Conservation (phyloP, 1,140 invertebrate species). For the Cotesia vestalis region DNA sequence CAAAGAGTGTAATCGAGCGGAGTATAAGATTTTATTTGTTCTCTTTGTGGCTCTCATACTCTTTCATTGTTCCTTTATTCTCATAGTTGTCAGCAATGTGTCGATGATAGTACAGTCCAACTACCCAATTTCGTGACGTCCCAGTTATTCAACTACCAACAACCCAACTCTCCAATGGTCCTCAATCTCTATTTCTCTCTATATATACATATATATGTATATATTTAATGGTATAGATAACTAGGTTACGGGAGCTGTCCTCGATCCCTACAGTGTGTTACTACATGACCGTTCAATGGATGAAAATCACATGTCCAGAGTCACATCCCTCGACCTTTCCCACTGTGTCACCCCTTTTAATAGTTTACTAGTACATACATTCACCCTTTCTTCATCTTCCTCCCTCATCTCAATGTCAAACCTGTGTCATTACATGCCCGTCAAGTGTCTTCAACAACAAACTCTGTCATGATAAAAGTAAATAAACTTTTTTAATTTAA, state of each 20-base stretch:
- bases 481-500: no score
- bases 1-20: not conserved
- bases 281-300: constrained; percentile 1
- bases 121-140: constrained; percentile 32
- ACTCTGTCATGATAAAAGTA: not conserved
- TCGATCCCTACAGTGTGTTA: not conserved
- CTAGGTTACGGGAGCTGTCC: constrained; percentile 22
- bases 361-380: not conserved
- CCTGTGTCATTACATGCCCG: constrained; percentile 1
- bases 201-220: constrained; percentile 10
- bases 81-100: constrained; percentile 21
- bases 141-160: constrained; percentile 26
- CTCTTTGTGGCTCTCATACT: not conserved
- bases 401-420: constrained; percentile 18
- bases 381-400: constrained; percentile 4
- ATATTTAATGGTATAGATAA: constrained; percentile 20
- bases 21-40: constrained; percentile 2
- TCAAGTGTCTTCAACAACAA: constrained; percentile 20
- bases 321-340: constrained; percentile 15
- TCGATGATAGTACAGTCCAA: constrained; percentile 14
- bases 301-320: constrained; percentile 11
- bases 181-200: no score
- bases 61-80: not conserved
- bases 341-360: constrained; percentile 3
- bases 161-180: constrained; percentile 11